Percentiles rank a stretch among this genome's conserved stretches.
Evolutionary conservation across 2,113 vertebrate genomes (phyloP).

Genomic region (Microtus oregoni): DNA sequence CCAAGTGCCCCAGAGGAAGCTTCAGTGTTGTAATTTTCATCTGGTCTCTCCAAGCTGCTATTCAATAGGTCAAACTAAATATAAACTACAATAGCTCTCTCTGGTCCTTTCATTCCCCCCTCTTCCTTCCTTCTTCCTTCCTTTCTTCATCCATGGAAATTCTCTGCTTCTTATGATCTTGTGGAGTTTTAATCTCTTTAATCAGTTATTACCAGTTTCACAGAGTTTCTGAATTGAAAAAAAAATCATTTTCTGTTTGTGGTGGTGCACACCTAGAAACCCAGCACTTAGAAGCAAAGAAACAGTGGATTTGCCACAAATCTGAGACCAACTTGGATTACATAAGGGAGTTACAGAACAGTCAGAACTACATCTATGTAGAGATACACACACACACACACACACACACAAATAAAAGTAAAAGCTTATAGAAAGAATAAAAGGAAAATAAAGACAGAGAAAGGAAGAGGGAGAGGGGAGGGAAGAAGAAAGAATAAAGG

Average conservation of each 20-base stretch:
- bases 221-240: conserved; percentile 64
- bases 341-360: no score
- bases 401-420: neutral
- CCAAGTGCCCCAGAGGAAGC: conserved; percentile 45
- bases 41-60: conserved; percentile 39
- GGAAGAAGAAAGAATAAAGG: neutral
- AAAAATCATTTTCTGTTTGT: neutral
- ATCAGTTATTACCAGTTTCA: conserved; percentile 29
- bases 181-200: conserved; percentile 74
- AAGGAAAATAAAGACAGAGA: neutral
- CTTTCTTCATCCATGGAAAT: conserved; percentile 55
- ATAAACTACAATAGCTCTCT: neutral
- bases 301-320: no score
- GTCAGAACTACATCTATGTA: no score
- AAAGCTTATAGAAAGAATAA: neutral
- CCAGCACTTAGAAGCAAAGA: neutral
- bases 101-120: conserved; percentile 13
- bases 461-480: neutral
- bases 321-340: neutral
- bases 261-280: neutral
- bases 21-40: conserved; percentile 41
- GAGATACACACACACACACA: neutral
- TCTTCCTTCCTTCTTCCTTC: neutral
- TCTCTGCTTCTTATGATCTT: conserved; percentile 70
- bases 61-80: conserved; percentile 29